Percentiles rank a stretch among this genome's conserved stretches.
Conservation (phyloP, 2,888 invertebrate species). For the Caradrina kadenii region DNA sequence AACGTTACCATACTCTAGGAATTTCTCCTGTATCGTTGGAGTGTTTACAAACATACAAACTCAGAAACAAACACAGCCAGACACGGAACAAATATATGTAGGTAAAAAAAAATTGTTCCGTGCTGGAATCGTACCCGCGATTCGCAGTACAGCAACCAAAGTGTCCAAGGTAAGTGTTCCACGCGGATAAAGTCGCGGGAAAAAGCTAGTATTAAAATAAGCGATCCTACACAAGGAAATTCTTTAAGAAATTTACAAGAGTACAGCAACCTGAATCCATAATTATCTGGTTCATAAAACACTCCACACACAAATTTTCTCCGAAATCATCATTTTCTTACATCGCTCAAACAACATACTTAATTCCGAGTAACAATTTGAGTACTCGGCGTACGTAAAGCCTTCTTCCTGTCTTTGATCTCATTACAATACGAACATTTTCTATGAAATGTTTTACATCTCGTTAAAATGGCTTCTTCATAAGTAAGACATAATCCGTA, state of each 20-base stretch:
- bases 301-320: background rate
- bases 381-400: conserved; percentile 20
- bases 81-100: too few species aligned
- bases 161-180: too few species aligned
- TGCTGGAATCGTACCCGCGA: too few species aligned
- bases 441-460: conserved; percentile 24
- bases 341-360: conserved; percentile 31
- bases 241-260: too few species aligned
- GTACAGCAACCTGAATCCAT: background rate
- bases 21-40: too few species aligned
- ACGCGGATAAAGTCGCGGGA: too few species aligned
- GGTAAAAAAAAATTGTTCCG: too few species aligned
- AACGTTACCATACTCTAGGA: too few species aligned
- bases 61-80: too few species aligned
- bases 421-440: conserved; percentile 39
- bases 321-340: conserved; percentile 9
- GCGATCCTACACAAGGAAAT: background rate
- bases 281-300: background rate
- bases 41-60: too few species aligned
- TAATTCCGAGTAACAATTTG: conserved; percentile 28
- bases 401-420: conserved; percentile 27
- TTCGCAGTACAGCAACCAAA: too few species aligned
- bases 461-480: conserved; percentile 20
- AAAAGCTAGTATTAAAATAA: background rate
- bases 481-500: conserved; percentile 38